Evolutionary conservation across 2,888 invertebrate genomes (phyloP).

Genomic region (Agrochola litura): DNA sequence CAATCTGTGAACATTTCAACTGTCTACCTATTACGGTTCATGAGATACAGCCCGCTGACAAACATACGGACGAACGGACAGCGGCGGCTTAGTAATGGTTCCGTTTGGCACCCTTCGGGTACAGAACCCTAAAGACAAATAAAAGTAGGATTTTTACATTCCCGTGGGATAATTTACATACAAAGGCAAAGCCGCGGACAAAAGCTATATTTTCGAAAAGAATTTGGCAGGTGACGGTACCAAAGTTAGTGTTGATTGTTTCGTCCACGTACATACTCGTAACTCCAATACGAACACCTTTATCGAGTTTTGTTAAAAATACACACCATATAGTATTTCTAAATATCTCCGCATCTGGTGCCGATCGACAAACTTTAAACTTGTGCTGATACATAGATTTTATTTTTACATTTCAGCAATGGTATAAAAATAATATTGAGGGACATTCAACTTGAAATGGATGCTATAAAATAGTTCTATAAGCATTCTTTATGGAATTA

Average conservation of each 20-base stretch:
- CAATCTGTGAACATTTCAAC: too few species aligned
- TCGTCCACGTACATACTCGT: slow-evolving; percentile 15
- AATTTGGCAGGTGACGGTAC: slow-evolving; percentile 35
- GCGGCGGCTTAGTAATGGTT: too few species aligned
- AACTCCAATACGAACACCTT: slow-evolving; percentile 35
- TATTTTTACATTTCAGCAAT: slow-evolving; percentile 68
- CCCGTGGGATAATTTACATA: neutral
- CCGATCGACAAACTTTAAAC: slow-evolving; percentile 63
- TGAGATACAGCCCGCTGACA: too few species aligned
- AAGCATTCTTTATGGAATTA: slow-evolving; percentile 44
- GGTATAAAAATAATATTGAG: slow-evolving; percentile 60
- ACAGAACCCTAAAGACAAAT: too few species aligned
- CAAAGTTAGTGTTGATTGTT: slow-evolving; percentile 30
- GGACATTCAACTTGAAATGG: slow-evolving; percentile 51
- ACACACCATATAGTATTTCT: slow-evolving; percentile 49
- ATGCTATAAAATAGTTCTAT: slow-evolving; percentile 54
- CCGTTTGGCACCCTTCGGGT: too few species aligned
- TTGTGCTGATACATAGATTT: slow-evolving; percentile 67
- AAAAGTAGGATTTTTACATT: neutral
- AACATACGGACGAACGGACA: too few species aligned
- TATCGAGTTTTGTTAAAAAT: slow-evolving; percentile 53
- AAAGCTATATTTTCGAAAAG: slow-evolving; percentile 9
- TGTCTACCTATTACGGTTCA: too few species aligned
- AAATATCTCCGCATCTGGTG: slow-evolving; percentile 69
- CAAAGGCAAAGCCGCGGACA: too few species aligned